Evolutionary conservation across 2,797 vertebrate species (phyloP).

Genomic region (Euthynnus affinis): DNA sequence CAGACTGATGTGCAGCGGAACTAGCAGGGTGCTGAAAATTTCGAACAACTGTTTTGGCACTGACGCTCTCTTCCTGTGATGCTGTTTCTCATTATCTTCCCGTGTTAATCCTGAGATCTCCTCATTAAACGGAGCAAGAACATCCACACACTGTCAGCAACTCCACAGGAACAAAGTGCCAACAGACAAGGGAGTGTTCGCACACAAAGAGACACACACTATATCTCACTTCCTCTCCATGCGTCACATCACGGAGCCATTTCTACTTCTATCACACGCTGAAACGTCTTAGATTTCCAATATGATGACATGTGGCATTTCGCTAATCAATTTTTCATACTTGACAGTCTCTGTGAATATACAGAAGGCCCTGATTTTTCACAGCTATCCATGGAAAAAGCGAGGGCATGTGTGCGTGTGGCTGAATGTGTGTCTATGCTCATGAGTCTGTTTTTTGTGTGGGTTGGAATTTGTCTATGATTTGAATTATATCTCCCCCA

Average conservation of each 20-base stretch:
- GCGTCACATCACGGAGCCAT: slow-evolving; percentile 34
- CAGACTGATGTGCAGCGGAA: slow-evolving; percentile 35
- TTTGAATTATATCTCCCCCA: slow-evolving; percentile 5
- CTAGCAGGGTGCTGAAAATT: slow-evolving; percentile 41
- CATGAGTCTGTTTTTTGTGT: slow-evolving; percentile 9
- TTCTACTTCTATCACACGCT: slow-evolving; percentile 37
- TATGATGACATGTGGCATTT: slow-evolving; percentile 53
- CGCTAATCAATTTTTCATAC: slow-evolving; percentile 64
- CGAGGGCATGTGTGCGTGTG: not conserved
- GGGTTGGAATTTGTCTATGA: slow-evolving; percentile 31
- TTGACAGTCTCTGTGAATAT: slow-evolving; percentile 40
- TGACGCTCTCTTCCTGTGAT: slow-evolving; percentile 37
- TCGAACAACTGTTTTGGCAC: slow-evolving; percentile 59
- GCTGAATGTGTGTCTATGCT: slow-evolving; percentile 16
- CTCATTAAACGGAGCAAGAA: slow-evolving; percentile 71
- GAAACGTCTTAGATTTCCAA: slow-evolving; percentile 43
- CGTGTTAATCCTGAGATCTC: slow-evolving; percentile 70
- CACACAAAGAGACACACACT: slow-evolving; percentile 28
- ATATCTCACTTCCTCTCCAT: slow-evolving; percentile 17
- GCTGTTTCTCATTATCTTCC: slow-evolving; percentile 66
- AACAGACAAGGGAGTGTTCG: slow-evolving; percentile 33
- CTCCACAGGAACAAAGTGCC: slow-evolving; percentile 60
- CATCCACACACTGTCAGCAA: slow-evolving; percentile 70
- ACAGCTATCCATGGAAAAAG: slow-evolving; percentile 12
- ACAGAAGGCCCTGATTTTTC: slow-evolving; percentile 39